Evolutionary conservation across 2,797 vertebrate species (phyloP).

Genomic region (Nannoperca australis): DNA sequence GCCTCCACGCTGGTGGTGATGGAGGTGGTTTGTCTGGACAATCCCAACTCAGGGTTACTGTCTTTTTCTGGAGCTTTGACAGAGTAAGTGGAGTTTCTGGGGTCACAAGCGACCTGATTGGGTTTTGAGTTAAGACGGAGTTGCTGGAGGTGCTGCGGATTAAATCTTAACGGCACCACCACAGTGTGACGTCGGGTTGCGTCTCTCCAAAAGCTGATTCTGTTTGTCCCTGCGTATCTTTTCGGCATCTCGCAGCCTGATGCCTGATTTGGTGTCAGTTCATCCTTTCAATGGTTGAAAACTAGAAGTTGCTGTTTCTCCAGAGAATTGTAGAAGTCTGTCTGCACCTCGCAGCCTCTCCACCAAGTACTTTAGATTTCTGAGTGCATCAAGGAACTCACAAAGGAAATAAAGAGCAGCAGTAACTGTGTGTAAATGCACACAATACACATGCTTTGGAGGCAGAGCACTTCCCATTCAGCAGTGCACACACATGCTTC

Average conservation of each 20-base stretch:
- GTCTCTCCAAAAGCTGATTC: too few species aligned
- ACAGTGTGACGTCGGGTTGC: too few species aligned
- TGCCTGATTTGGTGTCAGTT: too few species aligned
- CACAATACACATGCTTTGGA: neutral
- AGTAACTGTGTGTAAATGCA: constrained; percentile 11
- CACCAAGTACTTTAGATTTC: neutral
- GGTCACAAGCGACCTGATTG: too few species aligned
- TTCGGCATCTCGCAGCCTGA: too few species aligned
- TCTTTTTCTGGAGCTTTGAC: neutral
- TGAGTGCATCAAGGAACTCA: constrained; percentile 23
- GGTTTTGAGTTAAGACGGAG: neutral
- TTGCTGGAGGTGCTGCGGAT: neutral
- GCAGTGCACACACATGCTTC: neutral
- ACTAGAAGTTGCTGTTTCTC: neutral
- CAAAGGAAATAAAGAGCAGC: constrained; percentile 18
- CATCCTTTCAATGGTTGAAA: too few species aligned
- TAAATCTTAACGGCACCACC: neutral
- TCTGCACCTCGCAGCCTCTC: neutral
- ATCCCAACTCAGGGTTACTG: neutral
- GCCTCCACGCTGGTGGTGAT: too few species aligned
- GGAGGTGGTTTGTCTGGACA: neutral
- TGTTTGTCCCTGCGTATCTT: too few species aligned
- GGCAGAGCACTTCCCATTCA: constrained; percentile 39
- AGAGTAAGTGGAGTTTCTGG: neutral
- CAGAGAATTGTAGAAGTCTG: too few species aligned